A percentile compares a stretch with the other conserved stretches of the same genome.
phyloP scores from a whole-genome alignment of 1,140 invertebrate species.

The Pygmarrhopalites habei region DNA sequence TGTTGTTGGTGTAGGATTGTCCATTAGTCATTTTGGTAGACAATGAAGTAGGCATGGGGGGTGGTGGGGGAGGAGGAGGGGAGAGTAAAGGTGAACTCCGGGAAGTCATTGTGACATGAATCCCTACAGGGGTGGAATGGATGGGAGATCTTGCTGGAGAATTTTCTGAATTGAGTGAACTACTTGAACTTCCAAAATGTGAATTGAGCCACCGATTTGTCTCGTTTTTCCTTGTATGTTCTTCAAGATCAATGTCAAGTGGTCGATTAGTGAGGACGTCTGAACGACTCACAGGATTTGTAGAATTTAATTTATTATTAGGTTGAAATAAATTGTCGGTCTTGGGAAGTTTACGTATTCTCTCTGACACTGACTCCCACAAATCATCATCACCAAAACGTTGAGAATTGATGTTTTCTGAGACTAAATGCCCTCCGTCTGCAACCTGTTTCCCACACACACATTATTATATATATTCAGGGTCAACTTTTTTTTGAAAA shows the following conservation, averaged over 20 bases:
- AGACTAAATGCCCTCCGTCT: constrained; percentile 41
- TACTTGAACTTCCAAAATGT: constrained; percentile 69
- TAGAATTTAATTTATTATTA: constrained; percentile 33
- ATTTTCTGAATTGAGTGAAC: constrained; percentile 38
- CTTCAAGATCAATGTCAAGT: constrained; percentile 74
- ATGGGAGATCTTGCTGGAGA: constrained; percentile 33
- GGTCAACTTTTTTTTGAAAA: too few species aligned
- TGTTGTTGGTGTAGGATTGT: not conserved
- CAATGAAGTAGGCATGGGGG: not conserved
- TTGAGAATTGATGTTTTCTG: constrained; percentile 45
- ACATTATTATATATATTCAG: too few species aligned
- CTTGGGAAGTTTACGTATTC: constrained; percentile 53
- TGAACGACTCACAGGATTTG: constrained; percentile 53
- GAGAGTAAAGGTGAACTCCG: constrained; percentile 45
- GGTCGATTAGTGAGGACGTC: constrained; percentile 71
- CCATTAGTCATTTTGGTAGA: too few species aligned
- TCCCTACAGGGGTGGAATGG: constrained; percentile 29
- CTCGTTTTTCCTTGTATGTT: constrained; percentile 77
- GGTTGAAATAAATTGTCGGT: constrained; percentile 21
- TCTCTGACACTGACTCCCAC: constrained; percentile 66
- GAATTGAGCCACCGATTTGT: constrained; percentile 82
- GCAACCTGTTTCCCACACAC: constrained; percentile 38
- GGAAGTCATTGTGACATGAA: constrained; percentile 42
- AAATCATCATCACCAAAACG: constrained; percentile 50
- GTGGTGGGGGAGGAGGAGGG: constrained; percentile 37